Percentiles rank a stretch among this genome's conserved stretches.
Evolutionary conservation across 2,113 vertebrate genomes (phyloP).

Genomic region (Sinocyclocheilus grahami): DNA sequence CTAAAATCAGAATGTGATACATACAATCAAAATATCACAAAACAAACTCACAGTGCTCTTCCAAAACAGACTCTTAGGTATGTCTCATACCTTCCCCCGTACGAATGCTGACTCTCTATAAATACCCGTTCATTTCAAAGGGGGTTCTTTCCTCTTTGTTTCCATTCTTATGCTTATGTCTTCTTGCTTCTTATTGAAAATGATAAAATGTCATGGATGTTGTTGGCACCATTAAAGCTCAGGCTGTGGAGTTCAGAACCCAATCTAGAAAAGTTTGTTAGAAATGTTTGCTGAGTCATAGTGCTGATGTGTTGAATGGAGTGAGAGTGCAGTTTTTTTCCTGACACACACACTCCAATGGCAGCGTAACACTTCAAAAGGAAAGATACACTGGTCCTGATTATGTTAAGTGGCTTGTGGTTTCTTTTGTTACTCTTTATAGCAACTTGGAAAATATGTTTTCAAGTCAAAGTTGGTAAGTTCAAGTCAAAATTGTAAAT

Average conservation of each 20-base stretch:
- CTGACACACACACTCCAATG: background rate
- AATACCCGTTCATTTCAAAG: constrained; percentile 40
- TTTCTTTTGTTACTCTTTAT: constrained; percentile 13
- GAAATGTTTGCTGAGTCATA: constrained; percentile 12
- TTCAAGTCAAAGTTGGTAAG: background rate
- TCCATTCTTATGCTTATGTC: constrained; percentile 46
- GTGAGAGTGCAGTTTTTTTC: background rate
- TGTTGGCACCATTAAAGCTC: background rate
- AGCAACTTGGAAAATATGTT: background rate
- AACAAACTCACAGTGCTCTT: background rate
- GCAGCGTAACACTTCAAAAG: background rate
- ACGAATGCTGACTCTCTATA: constrained; percentile 18
- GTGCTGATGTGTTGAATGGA: background rate
- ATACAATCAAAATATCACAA: background rate
- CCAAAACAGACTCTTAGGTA: background rate
- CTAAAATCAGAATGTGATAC: background rate
- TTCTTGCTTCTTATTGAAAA: constrained; percentile 27
- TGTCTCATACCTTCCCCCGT: constrained; percentile 19
- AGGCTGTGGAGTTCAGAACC: constrained; percentile 45
- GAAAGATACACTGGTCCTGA: background rate
- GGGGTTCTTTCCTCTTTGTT: constrained; percentile 39
- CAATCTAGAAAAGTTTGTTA: background rate
- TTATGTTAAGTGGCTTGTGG: background rate
- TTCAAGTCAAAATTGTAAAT: background rate
- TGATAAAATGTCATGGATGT: background rate